A percentile compares a stretch with the other conserved stretches of the same genome.
Evolutionary conservation across 2,113 vertebrate genomes (phyloP).

Genomic region (Mesembrinibis cayennensis): DNA sequence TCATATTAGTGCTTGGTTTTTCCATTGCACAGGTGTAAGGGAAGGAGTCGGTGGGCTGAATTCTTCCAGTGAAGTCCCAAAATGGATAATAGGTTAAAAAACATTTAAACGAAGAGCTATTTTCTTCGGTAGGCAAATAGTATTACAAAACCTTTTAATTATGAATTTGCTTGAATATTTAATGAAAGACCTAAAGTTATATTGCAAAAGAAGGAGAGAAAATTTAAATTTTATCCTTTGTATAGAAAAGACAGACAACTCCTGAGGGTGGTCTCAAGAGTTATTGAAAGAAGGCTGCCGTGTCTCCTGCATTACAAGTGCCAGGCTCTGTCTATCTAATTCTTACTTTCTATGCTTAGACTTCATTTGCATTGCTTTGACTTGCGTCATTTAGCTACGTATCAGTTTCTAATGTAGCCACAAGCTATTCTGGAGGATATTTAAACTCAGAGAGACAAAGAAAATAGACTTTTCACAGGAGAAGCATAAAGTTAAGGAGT

Average conservation of each 20-base stretch:
- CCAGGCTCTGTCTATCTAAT: background rate
- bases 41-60: background rate
- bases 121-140: background rate
- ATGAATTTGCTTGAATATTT: background rate
- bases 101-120: background rate
- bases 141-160: background rate
- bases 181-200: background rate
- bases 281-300: background rate
- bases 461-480: background rate
- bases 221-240: background rate
- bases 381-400: background rate
- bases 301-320: background rate
- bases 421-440: background rate
- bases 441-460: background rate
- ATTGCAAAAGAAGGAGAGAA: background rate
- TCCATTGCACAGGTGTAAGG: background rate
- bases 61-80: background rate
- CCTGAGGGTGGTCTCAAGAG: background rate
- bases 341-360: background rate
- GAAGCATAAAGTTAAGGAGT: background rate
- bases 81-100: background rate
- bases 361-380: background rate
- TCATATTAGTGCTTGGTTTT: background rate
- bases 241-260: background rate
- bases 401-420: background rate